A percentile compares a stretch with the other conserved stretches of the same genome.
Evolutionary conservation across 2,797 vertebrate genomes (phyloP).

Genomic region (Micromesistius poutassou): DNA sequence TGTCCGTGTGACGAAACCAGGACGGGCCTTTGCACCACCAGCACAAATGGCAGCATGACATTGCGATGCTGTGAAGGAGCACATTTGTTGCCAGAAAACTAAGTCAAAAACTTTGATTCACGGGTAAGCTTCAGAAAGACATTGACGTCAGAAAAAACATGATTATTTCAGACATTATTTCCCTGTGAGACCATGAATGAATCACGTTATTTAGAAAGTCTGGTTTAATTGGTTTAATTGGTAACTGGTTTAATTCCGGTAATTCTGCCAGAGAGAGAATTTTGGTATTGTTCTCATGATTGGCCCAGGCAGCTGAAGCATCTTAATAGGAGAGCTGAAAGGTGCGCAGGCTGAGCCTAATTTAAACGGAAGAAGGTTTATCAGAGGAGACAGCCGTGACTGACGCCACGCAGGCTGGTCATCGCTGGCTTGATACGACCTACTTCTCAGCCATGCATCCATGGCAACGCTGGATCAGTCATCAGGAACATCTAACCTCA

Average conservation of each 20-base stretch:
- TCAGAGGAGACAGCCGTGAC: constrained; percentile 58
- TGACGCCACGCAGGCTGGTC: constrained; percentile 20
- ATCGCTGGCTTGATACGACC: constrained; percentile 30
- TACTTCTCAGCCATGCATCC: constrained; percentile 33
- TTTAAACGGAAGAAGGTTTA: constrained; percentile 40
- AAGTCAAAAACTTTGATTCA: too few relatives aligned
- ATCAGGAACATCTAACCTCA: constrained; percentile 28
- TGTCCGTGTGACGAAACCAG: too few relatives aligned
- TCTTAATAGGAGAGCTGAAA: constrained; percentile 26
- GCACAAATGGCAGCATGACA: too few relatives aligned
- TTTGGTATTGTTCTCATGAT: background rate
- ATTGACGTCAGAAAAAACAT: too few relatives aligned
- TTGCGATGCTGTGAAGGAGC: too few relatives aligned
- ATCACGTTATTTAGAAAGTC: background rate
- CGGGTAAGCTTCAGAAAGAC: too few relatives aligned
- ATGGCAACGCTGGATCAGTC: constrained; percentile 31
- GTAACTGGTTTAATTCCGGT: background rate
- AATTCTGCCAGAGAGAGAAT: background rate
- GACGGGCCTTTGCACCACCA: too few relatives aligned
- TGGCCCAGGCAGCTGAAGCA: constrained; percentile 27
- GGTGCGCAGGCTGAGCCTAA: constrained; percentile 46
- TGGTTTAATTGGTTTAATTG: too few relatives aligned
- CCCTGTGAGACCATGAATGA: too few relatives aligned
- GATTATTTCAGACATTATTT: too few relatives aligned
- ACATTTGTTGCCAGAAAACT: too few relatives aligned